Evolutionary conservation across 1,140 invertebrate species (phyloP).

Genomic region (Neodiprion virginianus): DNA sequence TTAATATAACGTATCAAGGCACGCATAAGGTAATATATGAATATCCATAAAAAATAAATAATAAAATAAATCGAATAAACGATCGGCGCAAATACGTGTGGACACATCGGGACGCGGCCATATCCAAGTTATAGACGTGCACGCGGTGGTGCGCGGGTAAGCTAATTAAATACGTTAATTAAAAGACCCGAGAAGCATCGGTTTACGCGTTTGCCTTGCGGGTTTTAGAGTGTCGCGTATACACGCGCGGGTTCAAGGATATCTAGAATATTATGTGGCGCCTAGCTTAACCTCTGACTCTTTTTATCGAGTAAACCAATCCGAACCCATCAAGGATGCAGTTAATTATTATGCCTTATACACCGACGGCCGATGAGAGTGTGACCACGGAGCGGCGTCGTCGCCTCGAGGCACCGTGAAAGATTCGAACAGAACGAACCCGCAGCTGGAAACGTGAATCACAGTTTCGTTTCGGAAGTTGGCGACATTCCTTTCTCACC

Average conservation of each 20-base stretch:
- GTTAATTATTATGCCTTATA: slow-evolving; percentile 31
- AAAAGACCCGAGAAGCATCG: background rate
- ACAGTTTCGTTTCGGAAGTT: slow-evolving; percentile 38
- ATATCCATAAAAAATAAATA: no score
- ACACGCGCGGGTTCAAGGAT: slow-evolving; percentile 29
- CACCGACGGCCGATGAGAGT: background rate
- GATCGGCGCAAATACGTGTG: no score
- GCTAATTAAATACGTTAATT: slow-evolving; percentile 8
- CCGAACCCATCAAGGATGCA: slow-evolving; percentile 35
- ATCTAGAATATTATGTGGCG: slow-evolving; percentile 39
- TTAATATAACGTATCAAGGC: no score
- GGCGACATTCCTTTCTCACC: slow-evolving; percentile 14
- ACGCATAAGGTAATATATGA: no score
- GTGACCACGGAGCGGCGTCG: background rate
- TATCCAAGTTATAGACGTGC: no score
- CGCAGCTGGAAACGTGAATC: slow-evolving; percentile 28
- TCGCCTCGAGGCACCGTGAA: background rate
- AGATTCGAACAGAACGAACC: slow-evolving; percentile 30
- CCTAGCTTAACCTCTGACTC: slow-evolving; percentile 34
- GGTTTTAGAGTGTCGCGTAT: background rate
- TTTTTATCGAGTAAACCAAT: slow-evolving; percentile 8
- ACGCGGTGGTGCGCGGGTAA: background rate
- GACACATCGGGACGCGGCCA: no score
- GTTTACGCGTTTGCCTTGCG: background rate
- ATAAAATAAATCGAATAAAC: no score